Conservation (phyloP, 2,797 vertebrate species). For the Pteropus rufus region DNA sequence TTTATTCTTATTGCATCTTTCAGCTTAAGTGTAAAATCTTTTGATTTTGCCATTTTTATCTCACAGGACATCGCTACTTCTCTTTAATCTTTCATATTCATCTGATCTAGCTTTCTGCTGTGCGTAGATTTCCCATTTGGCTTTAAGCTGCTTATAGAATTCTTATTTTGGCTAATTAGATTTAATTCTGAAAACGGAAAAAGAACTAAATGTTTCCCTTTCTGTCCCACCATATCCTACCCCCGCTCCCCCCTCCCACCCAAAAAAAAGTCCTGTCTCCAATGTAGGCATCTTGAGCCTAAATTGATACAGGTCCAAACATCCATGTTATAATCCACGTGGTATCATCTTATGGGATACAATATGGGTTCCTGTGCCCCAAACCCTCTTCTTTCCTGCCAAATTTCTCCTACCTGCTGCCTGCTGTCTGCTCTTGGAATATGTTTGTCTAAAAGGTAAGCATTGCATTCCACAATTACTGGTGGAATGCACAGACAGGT, state of each 20-base stretch:
- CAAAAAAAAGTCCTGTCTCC: not conserved
- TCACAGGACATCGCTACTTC: slow-evolving; percentile 63
- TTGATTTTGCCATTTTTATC: slow-evolving; percentile 72
- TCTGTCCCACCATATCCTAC: not conserved
- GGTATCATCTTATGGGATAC: not conserved
- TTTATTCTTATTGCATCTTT: slow-evolving; percentile 70
- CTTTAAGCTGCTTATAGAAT: slow-evolving; percentile 72
- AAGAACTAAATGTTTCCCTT: slow-evolving; percentile 54
- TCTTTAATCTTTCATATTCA: slow-evolving; percentile 71
- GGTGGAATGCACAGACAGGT: not conserved
- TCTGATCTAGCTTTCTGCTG: slow-evolving; percentile 64
- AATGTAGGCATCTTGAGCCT: not conserved
- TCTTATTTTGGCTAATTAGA: slow-evolving; percentile 74
- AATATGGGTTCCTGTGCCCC: not conserved
- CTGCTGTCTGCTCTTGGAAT: slow-evolving; percentile 10
- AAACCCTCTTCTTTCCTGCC: not conserved
- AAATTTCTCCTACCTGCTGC: slow-evolving; percentile 31
- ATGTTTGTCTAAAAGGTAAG: not conserved
- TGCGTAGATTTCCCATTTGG: slow-evolving; percentile 66
- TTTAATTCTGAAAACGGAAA: slow-evolving; percentile 66
- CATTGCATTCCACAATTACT: not conserved
- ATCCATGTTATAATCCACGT: not conserved
- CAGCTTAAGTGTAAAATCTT: slow-evolving; percentile 73
- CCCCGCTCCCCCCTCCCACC: too few species aligned
- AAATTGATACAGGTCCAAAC: not conserved